Evolutionary conservation across 2,113 vertebrate genomes (phyloP), one percentile per base, ranked within the genome.

Genomic region (Tiliqua scincoides): DNA sequence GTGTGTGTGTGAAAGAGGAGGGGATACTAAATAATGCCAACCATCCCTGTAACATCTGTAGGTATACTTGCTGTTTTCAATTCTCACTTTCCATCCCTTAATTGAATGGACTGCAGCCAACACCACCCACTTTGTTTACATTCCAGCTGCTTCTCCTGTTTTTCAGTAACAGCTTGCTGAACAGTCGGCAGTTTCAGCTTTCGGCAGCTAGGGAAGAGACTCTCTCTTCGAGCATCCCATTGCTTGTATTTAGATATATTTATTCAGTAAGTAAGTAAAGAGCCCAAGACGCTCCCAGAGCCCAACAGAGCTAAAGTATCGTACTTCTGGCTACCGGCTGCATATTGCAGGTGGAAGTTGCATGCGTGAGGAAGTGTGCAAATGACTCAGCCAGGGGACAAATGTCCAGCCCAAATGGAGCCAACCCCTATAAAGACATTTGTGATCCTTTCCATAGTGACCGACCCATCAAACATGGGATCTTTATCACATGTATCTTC

Each of bases 231-330:
- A 23, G 17, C 48, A 65, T 78, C 59, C 12, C 61, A 82, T 40
- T 18, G 8, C 71, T 87, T 87, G 70, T 65, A 82, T 74, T 75
- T 81, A 86, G 77, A 48, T 57, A 80, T 82, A 59, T 82, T 67
- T 82, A 52, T 67, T 82, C 75, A 54, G 79, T 59, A 74, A 32
- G 25, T 63, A n/a, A 74, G 40, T 67, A 82, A 87, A 87, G 43
- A 73, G n/a, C 61, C 75, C 70, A 10, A 67, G 32, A 81, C 20
- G 54, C 74, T n/a, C 61, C 82, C 48, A 40, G 71, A 4, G 3
- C 40, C 82, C 75, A 27, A 71, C 52, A 84, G 40, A 37, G 30
- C 27, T 57, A 84, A 65, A 25, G 48, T 52, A 65, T 23, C 48
- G 37, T 21, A 84, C 71, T 84, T 75, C 37, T 10, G 18, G 59